phyloP scores from a whole-genome alignment of 2,797 vertebrate genomes.

The Tympanoctomys barrerae region DNA sequence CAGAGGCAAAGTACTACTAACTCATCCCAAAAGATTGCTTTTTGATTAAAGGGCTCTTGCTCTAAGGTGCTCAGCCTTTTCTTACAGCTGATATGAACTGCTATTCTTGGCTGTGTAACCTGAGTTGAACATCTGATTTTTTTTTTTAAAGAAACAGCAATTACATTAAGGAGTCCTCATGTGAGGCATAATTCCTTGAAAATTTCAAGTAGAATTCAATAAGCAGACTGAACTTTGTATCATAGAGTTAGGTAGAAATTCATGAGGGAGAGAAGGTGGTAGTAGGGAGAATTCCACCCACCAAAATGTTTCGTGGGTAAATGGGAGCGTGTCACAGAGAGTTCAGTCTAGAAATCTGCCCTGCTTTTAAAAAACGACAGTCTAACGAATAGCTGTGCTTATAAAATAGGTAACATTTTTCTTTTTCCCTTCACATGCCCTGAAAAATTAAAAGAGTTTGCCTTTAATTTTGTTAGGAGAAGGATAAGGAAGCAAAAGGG shows the following conservation, averaged over 20 bases:
- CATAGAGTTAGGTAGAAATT: slow-evolving; percentile 53
- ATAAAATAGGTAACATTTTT: slow-evolving; percentile 5
- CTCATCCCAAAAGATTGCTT: slow-evolving; percentile 85
- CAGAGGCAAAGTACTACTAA: slow-evolving; percentile 82
- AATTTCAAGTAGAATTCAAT: slow-evolving; percentile 69
- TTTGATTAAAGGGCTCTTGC: slow-evolving; percentile 83
- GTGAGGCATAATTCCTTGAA: slow-evolving; percentile 74
- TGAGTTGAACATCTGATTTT: slow-evolving; percentile 76
- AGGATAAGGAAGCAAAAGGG: slow-evolving; percentile 31
- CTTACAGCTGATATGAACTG: slow-evolving; percentile 76
- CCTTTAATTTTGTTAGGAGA: slow-evolving; percentile 44
- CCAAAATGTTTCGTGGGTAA: slow-evolving; percentile 37
- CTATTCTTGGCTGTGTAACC: slow-evolving; percentile 80
- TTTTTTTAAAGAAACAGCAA: slow-evolving; percentile 79
- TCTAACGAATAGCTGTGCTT: slow-evolving; percentile 54
- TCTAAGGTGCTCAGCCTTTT: slow-evolving; percentile 80
- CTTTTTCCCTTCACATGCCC: neutral
- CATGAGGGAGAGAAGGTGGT: neutral
- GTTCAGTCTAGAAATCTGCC: slow-evolving; percentile 23
- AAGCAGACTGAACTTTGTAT: slow-evolving; percentile 55
- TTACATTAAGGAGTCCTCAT: slow-evolving; percentile 78
- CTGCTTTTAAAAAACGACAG: slow-evolving; percentile 55
- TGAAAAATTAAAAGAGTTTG: slow-evolving; percentile 74
- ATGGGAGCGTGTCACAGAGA: slow-evolving; percentile 2
- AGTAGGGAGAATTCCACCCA: neutral